Conservation (phyloP, 2,888 invertebrate genomes). For the Zaprionus bogoriensis region DNA sequence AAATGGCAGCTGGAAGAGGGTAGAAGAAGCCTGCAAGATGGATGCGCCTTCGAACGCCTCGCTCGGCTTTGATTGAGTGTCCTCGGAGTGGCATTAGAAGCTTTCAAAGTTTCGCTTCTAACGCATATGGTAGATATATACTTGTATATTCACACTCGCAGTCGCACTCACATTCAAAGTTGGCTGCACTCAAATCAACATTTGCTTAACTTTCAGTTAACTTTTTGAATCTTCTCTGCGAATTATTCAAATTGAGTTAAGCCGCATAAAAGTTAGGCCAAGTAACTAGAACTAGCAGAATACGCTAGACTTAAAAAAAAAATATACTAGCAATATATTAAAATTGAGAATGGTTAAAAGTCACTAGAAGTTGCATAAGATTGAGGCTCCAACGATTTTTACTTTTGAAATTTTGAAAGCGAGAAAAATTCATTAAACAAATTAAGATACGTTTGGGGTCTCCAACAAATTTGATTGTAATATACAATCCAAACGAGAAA, state of each 20-base stretch:
- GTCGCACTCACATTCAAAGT: not conserved
- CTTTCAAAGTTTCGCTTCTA: conserved; percentile 2
- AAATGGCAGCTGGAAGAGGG: not conserved
- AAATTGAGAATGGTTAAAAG: not conserved
- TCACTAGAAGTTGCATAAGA: no score
- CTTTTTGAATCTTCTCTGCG: not conserved
- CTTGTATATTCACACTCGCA: not conserved
- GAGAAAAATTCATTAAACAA: no score
- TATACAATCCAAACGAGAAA: no score
- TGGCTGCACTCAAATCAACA: not conserved
- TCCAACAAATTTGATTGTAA: no score
- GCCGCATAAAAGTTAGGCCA: not conserved
- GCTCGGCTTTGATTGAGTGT: conserved; percentile 23
- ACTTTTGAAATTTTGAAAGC: no score
- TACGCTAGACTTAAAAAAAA: no score
- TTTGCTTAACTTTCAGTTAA: not conserved
- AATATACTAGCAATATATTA: not conserved
- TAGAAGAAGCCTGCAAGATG: conserved; percentile 23
- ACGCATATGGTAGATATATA: no score
- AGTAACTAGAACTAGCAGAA: no score
- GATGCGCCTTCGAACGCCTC: not conserved
- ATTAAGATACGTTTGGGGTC: no score
- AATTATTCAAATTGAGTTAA: not conserved
- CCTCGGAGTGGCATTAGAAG: not conserved
- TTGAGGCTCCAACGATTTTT: no score